Evolutionary conservation across 2,888 invertebrate genomes (phyloP).

Genomic region (Pammene fasciana): DNA sequence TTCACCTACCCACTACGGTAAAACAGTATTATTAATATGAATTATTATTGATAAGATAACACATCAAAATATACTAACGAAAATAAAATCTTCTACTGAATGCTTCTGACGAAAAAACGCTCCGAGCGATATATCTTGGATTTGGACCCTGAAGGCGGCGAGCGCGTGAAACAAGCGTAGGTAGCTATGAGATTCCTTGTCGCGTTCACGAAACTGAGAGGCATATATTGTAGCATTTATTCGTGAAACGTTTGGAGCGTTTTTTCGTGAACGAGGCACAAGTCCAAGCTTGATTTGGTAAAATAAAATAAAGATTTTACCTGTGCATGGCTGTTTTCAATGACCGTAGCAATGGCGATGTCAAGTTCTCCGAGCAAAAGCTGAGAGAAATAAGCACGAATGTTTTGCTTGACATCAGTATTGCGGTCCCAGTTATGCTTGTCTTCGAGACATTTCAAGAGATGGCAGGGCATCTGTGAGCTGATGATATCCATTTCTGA

Average conservation of each 20-base stretch:
- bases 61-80: no score
- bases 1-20: slow-evolving; percentile 67
- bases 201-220: no score
- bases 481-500: slow-evolving; percentile 59
- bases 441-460: slow-evolving; percentile 75
- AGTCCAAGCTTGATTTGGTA: background rate
- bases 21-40: background rate
- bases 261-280: background rate
- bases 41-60: no score
- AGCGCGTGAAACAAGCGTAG: no score
- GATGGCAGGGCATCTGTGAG: slow-evolving; percentile 68
- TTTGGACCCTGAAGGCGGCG: no score
- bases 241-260: no score
- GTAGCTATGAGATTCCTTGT: no score
- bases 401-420: slow-evolving; percentile 62
- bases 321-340: slow-evolving; percentile 74
- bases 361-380: slow-evolving; percentile 70
- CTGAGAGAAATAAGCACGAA: slow-evolving; percentile 64
- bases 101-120: no score
- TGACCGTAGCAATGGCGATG: slow-evolving; percentile 73
- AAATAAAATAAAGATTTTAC: slow-evolving; percentile 48
- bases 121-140: no score
- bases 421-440: slow-evolving; percentile 72
- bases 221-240: no score
- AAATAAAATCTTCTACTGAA: no score